Evolutionary conservation across 30 jellyfish, hydroid and myxozoan genomes (phyloP), one percentile per base, ranked within the genome.

Genomic region (Turritopsis rubra): DNA sequence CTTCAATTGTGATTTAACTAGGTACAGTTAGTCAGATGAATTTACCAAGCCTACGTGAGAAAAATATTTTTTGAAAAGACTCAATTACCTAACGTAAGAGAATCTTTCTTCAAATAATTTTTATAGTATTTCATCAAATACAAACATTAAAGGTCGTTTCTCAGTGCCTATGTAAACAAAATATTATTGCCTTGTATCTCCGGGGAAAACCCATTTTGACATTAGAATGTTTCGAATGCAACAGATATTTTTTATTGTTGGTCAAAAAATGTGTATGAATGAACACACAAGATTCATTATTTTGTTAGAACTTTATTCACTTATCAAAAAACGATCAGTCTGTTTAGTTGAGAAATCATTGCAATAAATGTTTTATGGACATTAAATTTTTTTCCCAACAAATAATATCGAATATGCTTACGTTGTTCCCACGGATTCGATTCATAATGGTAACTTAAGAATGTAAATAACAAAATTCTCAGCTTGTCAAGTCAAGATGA

Each of bases 401-500:
- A n/a, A n/a, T n/a, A 41, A 41, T 41, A 13, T 41, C 60, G 60
- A 41, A 13, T 41, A 41, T 41, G 60, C 60, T 41, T 13, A 13
- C 5, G 60, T 41, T 41, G 60, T 41, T 41, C 60, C 60, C 60
- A 41, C 60, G 60, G 60, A 41, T 41, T 41, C 60, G 60, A 41
- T 41, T 41, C 60, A 41, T 41, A 41, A 41, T 41, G 60, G 60
- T 41, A 41, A 41, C 60, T 41, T 41, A 41, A 41, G 60, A 41
- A 41, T 41, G 60, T 41, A 41, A 41, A 41, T 41, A 41, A 41
- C 5, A 41, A 41, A 5, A 41, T 41, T 41, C 60, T 41, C 60
- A 41, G 13, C 60, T 41, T 41, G n/a, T n/a, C n/a, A n/a, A 3
- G 60, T 41, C 83, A 86, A 86, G 24, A 86, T 86, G 94, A 77